Percentiles rank a stretch among this genome's conserved stretches.
These are phyloP conservation scores for Cyprinodon diabolis DNA, from an alignment of 2,797 vertebrate genomes.

Conservation along the genomic window DNA sequence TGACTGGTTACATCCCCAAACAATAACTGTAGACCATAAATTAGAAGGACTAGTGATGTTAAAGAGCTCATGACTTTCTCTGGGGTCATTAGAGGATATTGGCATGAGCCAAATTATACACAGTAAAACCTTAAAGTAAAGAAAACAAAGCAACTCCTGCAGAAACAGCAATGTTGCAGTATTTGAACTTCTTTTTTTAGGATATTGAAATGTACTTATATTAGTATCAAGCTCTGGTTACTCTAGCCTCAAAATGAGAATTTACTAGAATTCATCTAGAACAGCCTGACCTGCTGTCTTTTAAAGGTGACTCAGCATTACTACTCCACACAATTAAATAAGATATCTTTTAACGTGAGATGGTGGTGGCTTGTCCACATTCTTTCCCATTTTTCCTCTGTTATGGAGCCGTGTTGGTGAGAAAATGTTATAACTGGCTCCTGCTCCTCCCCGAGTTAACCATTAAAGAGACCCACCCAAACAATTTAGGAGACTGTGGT, in stretches of 20 bases:
- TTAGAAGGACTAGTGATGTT: background rate
- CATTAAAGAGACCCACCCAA: constrained; percentile 78
- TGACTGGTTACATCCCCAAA: constrained; percentile 5
- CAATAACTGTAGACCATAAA: background rate
- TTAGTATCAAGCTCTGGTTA: background rate
- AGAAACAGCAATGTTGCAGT: too few species aligned
- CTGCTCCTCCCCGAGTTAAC: constrained; percentile 71
- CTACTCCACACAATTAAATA: background rate
- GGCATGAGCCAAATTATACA: background rate
- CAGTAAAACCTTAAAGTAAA: background rate
- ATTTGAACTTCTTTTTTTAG: background rate
- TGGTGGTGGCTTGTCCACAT: background rate
- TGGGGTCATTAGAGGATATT: background rate
- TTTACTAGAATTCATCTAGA: background rate
- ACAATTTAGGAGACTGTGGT: constrained; percentile 73
- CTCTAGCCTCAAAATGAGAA: too few species aligned
- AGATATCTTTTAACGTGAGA: background rate
- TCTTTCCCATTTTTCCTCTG: background rate
- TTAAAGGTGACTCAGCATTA: background rate
- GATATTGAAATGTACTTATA: background rate
- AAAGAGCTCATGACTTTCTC: background rate
- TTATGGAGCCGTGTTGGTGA: constrained; percentile 40
- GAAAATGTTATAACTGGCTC: constrained; percentile 64
- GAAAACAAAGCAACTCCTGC: background rate
- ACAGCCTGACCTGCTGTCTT: background rate